phyloP scores from a whole-genome alignment of 2,888 invertebrate genomes.

The Doris montereyensis region DNA sequence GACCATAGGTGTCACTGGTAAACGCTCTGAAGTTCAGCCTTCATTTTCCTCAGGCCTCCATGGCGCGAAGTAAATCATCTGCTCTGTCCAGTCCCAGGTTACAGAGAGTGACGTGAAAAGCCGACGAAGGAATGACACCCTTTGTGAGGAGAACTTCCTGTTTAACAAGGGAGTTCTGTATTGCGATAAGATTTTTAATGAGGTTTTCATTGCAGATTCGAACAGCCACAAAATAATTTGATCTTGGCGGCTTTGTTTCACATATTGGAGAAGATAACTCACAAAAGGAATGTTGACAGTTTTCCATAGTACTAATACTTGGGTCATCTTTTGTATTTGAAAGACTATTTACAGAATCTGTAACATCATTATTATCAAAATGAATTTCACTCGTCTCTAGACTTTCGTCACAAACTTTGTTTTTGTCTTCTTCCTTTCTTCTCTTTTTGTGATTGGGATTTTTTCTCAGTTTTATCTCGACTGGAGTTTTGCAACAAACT shows the following conservation, averaged over 20 bases:
- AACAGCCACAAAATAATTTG: conserved; percentile 72
- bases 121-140: conserved; percentile 64
- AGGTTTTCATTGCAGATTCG: conserved; percentile 65
- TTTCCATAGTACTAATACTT: no score
- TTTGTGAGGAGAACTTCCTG: conserved; percentile 64
- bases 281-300: no score
- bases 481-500: no score
- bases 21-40: conserved; percentile 51
- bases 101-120: conserved; percentile 72
- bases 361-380: no score
- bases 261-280: no score
- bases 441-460: no score
- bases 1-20: conserved; percentile 53
- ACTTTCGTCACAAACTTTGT: no score
- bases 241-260: conserved; percentile 45
- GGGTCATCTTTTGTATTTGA: no score
- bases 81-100: conserved; percentile 68
- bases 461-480: no score
- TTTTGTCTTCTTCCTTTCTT: no score
- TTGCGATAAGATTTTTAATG: conserved; percentile 50
- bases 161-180: conserved; percentile 66
- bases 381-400: no score
- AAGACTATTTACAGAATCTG: no score
- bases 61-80: conserved; percentile 57
- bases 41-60: conserved; percentile 52